These are phyloP conservation scores for Spheniscus humboldti DNA, from an alignment of 2,797 vertebrate species.

Conservation along the genomic window DNA sequence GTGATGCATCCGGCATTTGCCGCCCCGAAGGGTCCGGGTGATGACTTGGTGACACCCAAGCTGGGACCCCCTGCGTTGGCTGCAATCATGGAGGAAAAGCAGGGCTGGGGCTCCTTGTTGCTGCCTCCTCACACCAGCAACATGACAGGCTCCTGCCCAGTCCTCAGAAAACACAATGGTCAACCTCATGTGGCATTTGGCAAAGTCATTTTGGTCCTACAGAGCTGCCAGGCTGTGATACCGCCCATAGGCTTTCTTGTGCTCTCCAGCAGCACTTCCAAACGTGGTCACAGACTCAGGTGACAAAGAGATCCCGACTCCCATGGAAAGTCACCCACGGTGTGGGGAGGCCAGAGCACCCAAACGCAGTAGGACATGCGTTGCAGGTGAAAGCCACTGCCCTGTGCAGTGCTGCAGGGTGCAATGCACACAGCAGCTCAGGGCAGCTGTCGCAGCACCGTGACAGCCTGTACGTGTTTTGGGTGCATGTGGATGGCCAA, in stretches of 20 bases:
- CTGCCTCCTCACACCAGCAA: neutral
- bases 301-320: neutral
- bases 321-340: too few relatives aligned
- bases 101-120: neutral
- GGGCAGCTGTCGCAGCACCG: neutral
- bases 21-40: neutral
- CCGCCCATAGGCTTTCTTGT: too few relatives aligned
- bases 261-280: neutral
- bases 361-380: accelerated
- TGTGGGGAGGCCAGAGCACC: neutral
- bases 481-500: neutral
- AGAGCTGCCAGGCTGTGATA: neutral
- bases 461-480: neutral
- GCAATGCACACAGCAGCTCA: neutral
- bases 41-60: neutral
- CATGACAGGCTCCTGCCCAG: neutral
- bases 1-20: neutral
- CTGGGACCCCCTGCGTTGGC: neutral
- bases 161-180: neutral
- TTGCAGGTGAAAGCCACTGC: neutral
- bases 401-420: neutral
- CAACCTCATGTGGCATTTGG: too few relatives aligned
- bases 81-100: neutral
- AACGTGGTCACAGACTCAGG: too few relatives aligned
- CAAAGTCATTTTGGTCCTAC: neutral